Percentiles rank a stretch among this genome's conserved stretches.
These are phyloP conservation scores for Heterochromis multidens DNA, from an alignment of 2,113 vertebrate genomes.

Conservation along the genomic window DNA sequence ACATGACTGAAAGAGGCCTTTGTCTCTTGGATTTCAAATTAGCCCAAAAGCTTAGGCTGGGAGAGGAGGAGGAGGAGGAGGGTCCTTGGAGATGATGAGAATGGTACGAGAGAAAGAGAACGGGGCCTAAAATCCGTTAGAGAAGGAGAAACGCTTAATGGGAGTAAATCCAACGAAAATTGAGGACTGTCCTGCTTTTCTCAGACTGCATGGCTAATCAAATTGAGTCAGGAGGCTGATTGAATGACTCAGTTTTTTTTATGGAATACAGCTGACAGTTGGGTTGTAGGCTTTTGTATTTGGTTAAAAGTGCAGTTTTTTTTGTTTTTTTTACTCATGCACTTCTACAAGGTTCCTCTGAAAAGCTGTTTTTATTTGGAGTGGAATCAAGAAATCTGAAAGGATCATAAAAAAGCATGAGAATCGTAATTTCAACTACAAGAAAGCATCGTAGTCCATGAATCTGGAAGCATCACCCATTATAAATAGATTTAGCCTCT, in stretches of 20 bases:
- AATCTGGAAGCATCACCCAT: neutral
- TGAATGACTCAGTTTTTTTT: conserved; percentile 20
- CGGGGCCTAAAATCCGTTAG: conserved; percentile 13
- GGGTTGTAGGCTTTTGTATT: neutral
- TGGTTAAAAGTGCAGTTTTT: neutral
- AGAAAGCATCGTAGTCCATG: neutral
- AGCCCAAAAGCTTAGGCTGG: conserved; percentile 27
- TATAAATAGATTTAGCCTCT: conserved; percentile 11
- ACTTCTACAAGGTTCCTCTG: neutral
- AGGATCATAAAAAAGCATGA: neutral
- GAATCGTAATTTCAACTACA: neutral
- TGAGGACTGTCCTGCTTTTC: conserved; percentile 10
- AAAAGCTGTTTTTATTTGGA: neutral
- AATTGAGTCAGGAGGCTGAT: neutral
- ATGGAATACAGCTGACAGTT: conserved; percentile 11
- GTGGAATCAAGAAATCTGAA: neutral
- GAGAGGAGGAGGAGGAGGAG: neutral
- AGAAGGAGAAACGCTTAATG: conserved; percentile 16
- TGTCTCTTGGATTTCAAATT: conserved; percentile 67
- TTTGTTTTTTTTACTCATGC: neutral
- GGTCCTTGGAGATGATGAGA: neutral
- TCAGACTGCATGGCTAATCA: neutral
- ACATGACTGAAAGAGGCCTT: conserved; percentile 61
- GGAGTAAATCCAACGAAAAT: conserved; percentile 2
- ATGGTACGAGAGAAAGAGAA: conserved; percentile 5